Evolutionary conservation across 2,888 invertebrate species (phyloP).

Genomic region (Lysandra coridon): DNA sequence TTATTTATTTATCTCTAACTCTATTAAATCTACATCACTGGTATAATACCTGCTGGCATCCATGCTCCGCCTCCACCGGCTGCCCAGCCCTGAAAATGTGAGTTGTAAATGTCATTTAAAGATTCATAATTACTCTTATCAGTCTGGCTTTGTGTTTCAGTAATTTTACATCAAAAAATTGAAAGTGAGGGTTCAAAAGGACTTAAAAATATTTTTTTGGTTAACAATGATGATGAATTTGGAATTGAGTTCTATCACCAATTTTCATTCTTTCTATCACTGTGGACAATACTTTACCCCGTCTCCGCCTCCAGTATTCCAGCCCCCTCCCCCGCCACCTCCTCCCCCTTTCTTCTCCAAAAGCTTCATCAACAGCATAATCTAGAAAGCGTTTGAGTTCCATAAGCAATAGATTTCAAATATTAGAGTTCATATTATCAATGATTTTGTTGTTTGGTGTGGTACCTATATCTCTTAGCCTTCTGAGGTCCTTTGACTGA

Average conservation of each 20-base stretch:
- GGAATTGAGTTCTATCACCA: background rate
- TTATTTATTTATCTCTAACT: conserved; percentile 42
- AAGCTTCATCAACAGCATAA: conserved; percentile 71
- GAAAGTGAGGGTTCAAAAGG: background rate
- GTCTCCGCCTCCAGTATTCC: conserved; percentile 48
- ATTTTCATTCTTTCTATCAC: background rate
- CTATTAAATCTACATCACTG: conserved; percentile 48
- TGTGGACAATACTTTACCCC: conserved; percentile 50
- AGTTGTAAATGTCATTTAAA: background rate
- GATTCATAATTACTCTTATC: background rate
- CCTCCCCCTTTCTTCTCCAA: conserved; percentile 67
- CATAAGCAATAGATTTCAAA: background rate
- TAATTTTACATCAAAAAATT: too few species aligned
- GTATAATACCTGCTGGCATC: conserved; percentile 75
- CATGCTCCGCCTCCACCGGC: conserved; percentile 72
- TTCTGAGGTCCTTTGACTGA: too few species aligned
- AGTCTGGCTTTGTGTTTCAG: background rate
- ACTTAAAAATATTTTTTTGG: background rate
- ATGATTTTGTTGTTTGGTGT: background rate
- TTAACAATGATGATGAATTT: background rate
- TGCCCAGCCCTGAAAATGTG: conserved; percentile 65
- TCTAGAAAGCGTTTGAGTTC: conserved; percentile 48
- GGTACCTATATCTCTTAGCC: too few species aligned
- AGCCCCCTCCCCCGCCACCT: conserved; percentile 46
- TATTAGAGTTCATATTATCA: background rate